phyloP scores from a whole-genome alignment of 2,113 vertebrate species.

The Hyla sarda region DNA sequence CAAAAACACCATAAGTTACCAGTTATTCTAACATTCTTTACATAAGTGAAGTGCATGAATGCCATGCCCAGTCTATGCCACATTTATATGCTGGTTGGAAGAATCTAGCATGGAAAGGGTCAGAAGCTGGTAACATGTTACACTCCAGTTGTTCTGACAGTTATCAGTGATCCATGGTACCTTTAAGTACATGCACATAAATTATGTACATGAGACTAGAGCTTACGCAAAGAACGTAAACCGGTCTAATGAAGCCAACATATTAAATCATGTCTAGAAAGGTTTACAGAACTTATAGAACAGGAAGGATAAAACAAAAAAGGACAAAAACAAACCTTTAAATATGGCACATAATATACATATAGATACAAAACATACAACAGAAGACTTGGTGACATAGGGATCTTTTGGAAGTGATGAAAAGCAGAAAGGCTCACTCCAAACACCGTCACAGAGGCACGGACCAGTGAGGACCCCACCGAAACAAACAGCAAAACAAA shows the following conservation, averaged over 20 bases:
- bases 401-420: neutral
- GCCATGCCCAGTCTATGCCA: neutral
- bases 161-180: neutral
- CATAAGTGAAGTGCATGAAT: neutral
- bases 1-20: neutral
- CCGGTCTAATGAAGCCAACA: slow-evolving; percentile 40
- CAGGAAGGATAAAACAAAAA: neutral
- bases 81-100: neutral
- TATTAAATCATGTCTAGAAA: neutral
- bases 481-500: too few species aligned
- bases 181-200: neutral
- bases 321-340: neutral
- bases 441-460: too few species aligned
- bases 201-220: neutral
- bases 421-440: too few species aligned
- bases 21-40: neutral
- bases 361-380: slow-evolving; percentile 23
- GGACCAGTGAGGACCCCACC: too few species aligned
- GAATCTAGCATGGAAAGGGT: neutral
- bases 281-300: neutral
- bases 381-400: neutral
- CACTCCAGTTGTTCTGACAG: neutral
- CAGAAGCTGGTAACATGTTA: neutral
- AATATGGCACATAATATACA: slow-evolving; percentile 37
- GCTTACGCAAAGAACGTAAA: neutral